Evolutionary conservation across 2,113 vertebrate genomes (phyloP).

Genomic region (Trochalopteron elliotii): DNA sequence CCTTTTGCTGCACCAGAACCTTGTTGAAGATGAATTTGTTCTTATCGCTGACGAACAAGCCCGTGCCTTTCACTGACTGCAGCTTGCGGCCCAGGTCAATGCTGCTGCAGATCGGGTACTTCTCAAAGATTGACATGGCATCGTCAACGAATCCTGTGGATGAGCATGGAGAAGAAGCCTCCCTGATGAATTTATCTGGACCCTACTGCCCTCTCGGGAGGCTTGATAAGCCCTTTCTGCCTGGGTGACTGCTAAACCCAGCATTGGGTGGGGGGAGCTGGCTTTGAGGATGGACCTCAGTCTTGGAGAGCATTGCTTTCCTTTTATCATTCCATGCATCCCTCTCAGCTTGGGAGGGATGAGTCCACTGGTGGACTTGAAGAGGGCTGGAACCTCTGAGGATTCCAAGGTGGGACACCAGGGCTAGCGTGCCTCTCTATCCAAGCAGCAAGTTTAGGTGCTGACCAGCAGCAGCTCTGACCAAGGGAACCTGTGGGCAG

Average conservation of each 20-base stretch:
- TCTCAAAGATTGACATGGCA: conserved; percentile 81
- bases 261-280: background rate
- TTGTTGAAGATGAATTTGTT: conserved; percentile 89
- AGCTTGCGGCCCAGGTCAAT: conserved; percentile 68
- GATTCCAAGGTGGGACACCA: background rate
- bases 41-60: conserved; percentile 83
- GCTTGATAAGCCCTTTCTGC: background rate
- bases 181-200: background rate
- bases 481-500: background rate
- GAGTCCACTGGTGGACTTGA: background rate
- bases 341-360: background rate
- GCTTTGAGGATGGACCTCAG: background rate
- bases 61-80: conserved; percentile 56
- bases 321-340: background rate
- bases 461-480: background rate
- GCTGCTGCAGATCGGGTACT: conserved; percentile 82
- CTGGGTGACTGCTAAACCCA: background rate
- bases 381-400: background rate
- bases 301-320: background rate
- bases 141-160: conserved; percentile 73
- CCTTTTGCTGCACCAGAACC: conserved; percentile 75
- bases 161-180: conserved; percentile 19
- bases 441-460: background rate
- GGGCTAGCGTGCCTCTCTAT: background rate
- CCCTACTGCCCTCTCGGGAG: background rate